Percentiles rank a stretch among this genome's conserved stretches.
Evolutionary conservation across 1,140 invertebrate genomes (phyloP).

Genomic region (Drosophila malerkotliana): DNA sequence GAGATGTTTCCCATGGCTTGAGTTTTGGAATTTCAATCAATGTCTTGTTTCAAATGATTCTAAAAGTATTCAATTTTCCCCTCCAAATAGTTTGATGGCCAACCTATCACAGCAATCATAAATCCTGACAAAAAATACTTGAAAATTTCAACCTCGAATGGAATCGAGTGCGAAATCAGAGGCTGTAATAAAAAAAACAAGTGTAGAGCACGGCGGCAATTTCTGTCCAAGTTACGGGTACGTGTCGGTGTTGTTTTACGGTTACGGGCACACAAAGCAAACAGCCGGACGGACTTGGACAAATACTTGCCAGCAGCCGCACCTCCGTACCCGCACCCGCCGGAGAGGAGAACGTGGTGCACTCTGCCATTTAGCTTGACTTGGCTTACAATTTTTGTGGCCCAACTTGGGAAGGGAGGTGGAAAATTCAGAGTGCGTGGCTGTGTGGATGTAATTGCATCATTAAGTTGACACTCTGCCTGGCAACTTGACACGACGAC

Average conservation of each 20-base stretch:
- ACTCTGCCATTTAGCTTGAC: slow-evolving; percentile 6
- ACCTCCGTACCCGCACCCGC: neutral
- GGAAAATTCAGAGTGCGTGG: slow-evolving; percentile 20
- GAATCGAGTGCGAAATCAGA: neutral
- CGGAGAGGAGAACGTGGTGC: slow-evolving; percentile 4
- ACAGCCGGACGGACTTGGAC: slow-evolving; percentile 20
- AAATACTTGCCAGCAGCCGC: slow-evolving; percentile 18
- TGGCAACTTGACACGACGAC: slow-evolving; percentile 61
- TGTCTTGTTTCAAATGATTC: neutral
- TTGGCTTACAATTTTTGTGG: slow-evolving; percentile 12
- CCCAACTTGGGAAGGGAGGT: neutral
- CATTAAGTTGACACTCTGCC: slow-evolving; percentile 60
- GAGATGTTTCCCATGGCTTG: neutral
- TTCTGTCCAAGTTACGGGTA: slow-evolving; percentile 16
- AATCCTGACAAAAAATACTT: neutral
- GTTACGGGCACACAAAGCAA: slow-evolving; percentile 17
- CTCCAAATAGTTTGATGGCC: no score
- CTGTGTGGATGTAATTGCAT: slow-evolving; percentile 52
- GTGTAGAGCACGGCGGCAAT: slow-evolving; percentile 15
- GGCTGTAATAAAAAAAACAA: neutral
- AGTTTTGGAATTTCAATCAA: no score
- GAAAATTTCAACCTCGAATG: neutral
- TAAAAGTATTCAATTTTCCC: no score
- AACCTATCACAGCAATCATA: no score
- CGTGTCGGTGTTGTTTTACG: slow-evolving; percentile 3